These are phyloP conservation scores for Parascotia fuliginaria DNA, from an alignment of 2,888 invertebrate genomes.

Conservation along the genomic window DNA sequence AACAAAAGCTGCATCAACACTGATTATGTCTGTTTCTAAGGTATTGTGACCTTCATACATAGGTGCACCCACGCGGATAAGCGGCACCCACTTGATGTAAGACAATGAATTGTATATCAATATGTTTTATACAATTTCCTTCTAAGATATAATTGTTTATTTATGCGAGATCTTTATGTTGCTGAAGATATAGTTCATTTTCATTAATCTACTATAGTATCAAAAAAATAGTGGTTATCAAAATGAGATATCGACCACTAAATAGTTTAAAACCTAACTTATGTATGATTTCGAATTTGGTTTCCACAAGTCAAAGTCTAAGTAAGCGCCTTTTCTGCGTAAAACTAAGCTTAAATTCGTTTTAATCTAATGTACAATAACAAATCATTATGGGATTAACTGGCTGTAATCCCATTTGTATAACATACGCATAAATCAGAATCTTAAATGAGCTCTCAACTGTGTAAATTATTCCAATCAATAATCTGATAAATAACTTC, in stretches of 20 bases:
- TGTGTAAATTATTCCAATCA: conserved; percentile 20
- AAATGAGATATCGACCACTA: too few species aligned
- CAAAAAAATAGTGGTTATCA: too few species aligned
- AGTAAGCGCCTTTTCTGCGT: too few species aligned
- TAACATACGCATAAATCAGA: background rate
- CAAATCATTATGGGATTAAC: too few species aligned
- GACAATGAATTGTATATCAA: conserved; percentile 49
- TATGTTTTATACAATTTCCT: conserved; percentile 39
- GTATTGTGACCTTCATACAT: conserved; percentile 56
- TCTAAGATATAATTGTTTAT: conserved; percentile 13
- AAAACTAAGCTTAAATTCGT: too few species aligned
- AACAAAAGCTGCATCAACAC: background rate
- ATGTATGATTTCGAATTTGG: too few species aligned
- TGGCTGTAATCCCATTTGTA: background rate
- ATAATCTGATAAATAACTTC: conserved; percentile 33
- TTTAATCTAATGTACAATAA: too few species aligned
- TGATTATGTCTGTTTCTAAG: conserved; percentile 28
- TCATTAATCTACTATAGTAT: too few species aligned
- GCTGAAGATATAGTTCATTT: too few species aligned
- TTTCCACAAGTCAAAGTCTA: too few species aligned
- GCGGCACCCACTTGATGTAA: conserved; percentile 60
- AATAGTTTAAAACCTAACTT: too few species aligned
- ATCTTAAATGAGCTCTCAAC: conserved; percentile 11
- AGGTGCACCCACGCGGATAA: conserved; percentile 64
- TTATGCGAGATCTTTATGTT: background rate